A percentile compares a stretch with the other conserved stretches of the same genome.
Conservation (phyloP, 2,888 invertebrate species). For the Leucophora obtusa region DNA sequence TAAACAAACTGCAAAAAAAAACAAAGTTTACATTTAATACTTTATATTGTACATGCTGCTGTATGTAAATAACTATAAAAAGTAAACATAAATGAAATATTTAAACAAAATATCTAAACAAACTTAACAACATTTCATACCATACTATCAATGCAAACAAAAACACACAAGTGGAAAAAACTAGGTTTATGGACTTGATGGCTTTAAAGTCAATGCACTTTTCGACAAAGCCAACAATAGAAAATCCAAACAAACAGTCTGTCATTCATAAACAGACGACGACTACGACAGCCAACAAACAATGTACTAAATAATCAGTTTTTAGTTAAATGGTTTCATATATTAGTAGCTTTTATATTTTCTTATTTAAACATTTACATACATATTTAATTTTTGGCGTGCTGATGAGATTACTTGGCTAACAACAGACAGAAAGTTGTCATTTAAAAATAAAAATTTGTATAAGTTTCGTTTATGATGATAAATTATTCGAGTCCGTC, state of each 20-base stretch:
- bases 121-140: constrained; percentile 11
- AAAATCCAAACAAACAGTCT: constrained; percentile 29
- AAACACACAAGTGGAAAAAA: constrained; percentile 8
- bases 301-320: constrained; percentile 8
- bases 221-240: constrained; percentile 35
- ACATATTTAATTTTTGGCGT: background rate
- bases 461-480: too few relatives aligned
- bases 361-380: background rate
- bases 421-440: too few relatives aligned
- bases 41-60: background rate
- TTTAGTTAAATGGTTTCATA: background rate
- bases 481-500: too few relatives aligned
- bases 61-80: background rate
- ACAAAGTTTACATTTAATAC: background rate
- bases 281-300: background rate
- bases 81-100: constrained; percentile 40
- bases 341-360: constrained; percentile 6
- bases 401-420: background rate
- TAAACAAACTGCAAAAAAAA: background rate
- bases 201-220: constrained; percentile 37
- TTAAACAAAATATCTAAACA: constrained; percentile 12
- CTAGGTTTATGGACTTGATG: constrained; percentile 36
- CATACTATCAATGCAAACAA: constrained; percentile 1
- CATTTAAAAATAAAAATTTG: too few relatives aligned
- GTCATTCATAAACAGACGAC: constrained; percentile 17